Conservation (phyloP, 1,140 invertebrate genomes). For the Heliconius hewitsoni region DNA sequence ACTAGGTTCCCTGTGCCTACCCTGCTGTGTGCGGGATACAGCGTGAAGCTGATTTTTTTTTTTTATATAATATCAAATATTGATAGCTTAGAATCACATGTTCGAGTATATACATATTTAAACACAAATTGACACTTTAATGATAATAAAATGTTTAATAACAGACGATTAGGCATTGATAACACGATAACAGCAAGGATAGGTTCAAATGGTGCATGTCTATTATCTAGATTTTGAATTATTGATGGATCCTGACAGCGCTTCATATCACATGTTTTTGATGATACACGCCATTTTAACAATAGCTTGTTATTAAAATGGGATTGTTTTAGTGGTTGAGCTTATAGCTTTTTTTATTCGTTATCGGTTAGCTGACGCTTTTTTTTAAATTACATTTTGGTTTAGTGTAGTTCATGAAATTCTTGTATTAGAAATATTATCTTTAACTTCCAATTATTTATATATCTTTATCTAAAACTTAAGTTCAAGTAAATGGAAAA, state of each 20-base stretch:
- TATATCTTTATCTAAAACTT: too few relatives aligned
- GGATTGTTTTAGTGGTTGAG: not conserved
- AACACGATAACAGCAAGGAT: constrained; percentile 59
- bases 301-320: constrained; percentile 28
- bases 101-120: not conserved
- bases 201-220: constrained; percentile 70
- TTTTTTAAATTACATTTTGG: too few relatives aligned
- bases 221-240: constrained; percentile 73
- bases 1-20: too few relatives aligned
- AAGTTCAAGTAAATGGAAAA: too few relatives aligned
- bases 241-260: constrained; percentile 61
- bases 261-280: constrained; percentile 61
- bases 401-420: too few relatives aligned
- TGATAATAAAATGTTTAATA: constrained; percentile 27
- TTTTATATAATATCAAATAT: not conserved
- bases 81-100: not conserved
- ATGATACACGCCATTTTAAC: constrained; percentile 68
- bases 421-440: too few relatives aligned
- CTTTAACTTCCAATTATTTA: too few relatives aligned
- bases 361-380: not conserved
- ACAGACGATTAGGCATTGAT: constrained; percentile 68
- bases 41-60: too few relatives aligned
- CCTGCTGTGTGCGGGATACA: too few relatives aligned
- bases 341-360: not conserved
- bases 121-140: not conserved